Evolutionary conservation across 2,113 vertebrate genomes (phyloP).

Genomic region (Aphelocoma coerulescens): DNA sequence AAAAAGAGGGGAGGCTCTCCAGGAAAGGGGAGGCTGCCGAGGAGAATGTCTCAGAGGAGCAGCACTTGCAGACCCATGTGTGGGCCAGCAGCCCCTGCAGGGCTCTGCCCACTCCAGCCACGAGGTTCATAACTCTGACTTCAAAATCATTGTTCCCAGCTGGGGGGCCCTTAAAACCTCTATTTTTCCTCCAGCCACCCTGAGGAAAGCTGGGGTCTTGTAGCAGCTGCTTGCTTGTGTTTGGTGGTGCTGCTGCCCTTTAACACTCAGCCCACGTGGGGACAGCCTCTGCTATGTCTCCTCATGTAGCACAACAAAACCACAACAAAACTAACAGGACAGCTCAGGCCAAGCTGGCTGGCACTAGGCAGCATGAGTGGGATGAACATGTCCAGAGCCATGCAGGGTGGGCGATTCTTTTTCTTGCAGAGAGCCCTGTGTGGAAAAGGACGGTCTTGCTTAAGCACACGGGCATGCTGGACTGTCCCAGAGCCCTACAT

Average conservation of each 20-base stretch:
- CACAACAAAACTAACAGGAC: not conserved
- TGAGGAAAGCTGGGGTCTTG: not conserved
- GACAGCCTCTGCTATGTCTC: not conserved
- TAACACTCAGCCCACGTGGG: not conserved
- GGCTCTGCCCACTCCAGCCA: not conserved
- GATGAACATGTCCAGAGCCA: not conserved
- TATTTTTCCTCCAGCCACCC: not conserved
- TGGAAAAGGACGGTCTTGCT: not conserved
- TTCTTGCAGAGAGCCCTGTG: not conserved
- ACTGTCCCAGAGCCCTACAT: fast-evolving
- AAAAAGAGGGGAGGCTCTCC: not conserved
- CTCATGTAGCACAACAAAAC: not conserved
- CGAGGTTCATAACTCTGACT: not conserved
- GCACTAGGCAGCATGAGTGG: fast-evolving
- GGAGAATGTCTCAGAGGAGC: not conserved
- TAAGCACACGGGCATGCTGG: fast-evolving
- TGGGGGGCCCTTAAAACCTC: not conserved
- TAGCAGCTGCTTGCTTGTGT: not conserved
- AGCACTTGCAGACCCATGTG: not conserved
- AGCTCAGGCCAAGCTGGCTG: not conserved
- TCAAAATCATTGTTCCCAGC: not conserved
- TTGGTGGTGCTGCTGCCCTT: not conserved
- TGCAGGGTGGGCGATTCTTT: fast-evolving
- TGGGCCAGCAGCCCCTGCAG: not conserved
- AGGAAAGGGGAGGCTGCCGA: not conserved